Base-by-base conservation (phyloP, 2,113 vertebrate genomes). In the Oryzias melastigma region DNA sequence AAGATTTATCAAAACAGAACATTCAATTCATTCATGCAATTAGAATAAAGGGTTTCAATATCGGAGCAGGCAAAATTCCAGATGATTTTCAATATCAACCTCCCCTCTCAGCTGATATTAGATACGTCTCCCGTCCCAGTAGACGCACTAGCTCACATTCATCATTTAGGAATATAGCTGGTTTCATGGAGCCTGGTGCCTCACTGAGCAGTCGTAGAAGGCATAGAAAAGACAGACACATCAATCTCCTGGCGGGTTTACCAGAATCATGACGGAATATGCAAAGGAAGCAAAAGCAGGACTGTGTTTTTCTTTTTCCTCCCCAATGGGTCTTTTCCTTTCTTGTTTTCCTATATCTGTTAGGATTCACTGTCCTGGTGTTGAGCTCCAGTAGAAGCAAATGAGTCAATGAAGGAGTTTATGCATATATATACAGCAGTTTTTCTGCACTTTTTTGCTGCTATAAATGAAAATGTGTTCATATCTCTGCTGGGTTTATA, bases 21-120 rank as follows among this genome's bases (percentile, higher is more conserved):
- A 78, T 87, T 88, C 82, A 74, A 84, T 87, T 88, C 75, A 85
- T 86, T 81, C 80, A 77, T 69, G 87, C 88, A 89, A 88, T 91
- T 88, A 90, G 85, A 85, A 84, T 84, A 87, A 82, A 77, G 78
- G 80, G 87, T 90, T 87, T 66, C 80, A 90, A 87, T 84, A 83
- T 80, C 22, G 60, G 61, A 53, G 67, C 66, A 58, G 77, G 79
- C 80, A 29, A 86, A 83, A 83, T 83, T 81, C 82, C 83, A 83
- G 75, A 85, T 88, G 80, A 86, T 88, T 82, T 80, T 83, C 66
- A 81, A 88, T 87, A 90, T 88, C 69, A 69, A 58, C 65, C 69
- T 65, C 69, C 53, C 76, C 71, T 81, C 70, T 58, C 62, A 46
- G 74, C 61, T 84, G 74, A 86, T 83, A 68, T 79, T 79, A 83